Percentiles rank a stretch among this genome's conserved stretches.
phyloP scores from a whole-genome alignment of 1,140 invertebrate genomes.

The Leptinotarsa lineolata region DNA sequence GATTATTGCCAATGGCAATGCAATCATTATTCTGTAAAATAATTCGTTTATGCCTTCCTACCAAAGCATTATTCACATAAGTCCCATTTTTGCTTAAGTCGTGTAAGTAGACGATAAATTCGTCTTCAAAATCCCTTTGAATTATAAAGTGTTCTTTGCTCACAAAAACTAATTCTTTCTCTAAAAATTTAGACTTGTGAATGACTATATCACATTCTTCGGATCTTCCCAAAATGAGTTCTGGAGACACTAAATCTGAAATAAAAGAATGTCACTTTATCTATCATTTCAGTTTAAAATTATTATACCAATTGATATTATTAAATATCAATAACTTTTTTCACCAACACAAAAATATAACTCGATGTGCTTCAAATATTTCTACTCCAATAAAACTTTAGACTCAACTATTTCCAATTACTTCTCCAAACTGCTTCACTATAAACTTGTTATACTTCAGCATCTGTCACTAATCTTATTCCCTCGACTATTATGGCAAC shows the following conservation, averaged over 20 bases:
- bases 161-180: constrained; percentile 57
- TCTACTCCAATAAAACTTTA: too few species aligned
- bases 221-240: constrained; percentile 60
- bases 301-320: neutral
- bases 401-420: too few species aligned
- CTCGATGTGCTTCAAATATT: too few species aligned
- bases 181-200: constrained; percentile 55
- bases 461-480: too few species aligned
- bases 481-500: too few species aligned
- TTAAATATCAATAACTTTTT: too few species aligned
- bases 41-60: constrained; percentile 42
- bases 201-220: constrained; percentile 56
- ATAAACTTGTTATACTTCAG: too few species aligned
- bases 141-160: constrained; percentile 63
- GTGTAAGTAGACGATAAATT: constrained; percentile 40
- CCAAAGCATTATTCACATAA: constrained; percentile 43
- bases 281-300: constrained; percentile 7
- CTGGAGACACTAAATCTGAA: constrained; percentile 57
- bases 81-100: constrained; percentile 54
- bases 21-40: constrained; percentile 47
- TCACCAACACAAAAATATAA: too few species aligned
- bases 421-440: too few species aligned
- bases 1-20: constrained; percentile 40
- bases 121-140: constrained; percentile 47
- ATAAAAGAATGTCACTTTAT: constrained; percentile 30